Evolutionary conservation across 2,888 invertebrate genomes (phyloP).

Genomic region (Mellilla xanthometata): DNA sequence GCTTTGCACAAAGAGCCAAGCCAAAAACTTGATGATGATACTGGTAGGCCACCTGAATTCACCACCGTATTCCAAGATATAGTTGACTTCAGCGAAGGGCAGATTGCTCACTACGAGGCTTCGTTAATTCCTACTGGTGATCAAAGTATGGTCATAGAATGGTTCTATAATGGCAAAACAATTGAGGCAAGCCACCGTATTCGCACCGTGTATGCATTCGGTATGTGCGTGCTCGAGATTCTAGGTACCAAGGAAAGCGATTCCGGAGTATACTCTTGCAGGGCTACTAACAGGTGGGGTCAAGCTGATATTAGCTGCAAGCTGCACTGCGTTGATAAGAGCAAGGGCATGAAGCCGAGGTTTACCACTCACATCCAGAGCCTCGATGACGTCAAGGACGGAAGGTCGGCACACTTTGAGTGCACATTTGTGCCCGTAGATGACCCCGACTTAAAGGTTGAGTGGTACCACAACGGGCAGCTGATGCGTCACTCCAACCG

Average conservation of each 20-base stretch:
- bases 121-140: slow-evolving; percentile 96
- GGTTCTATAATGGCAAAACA: slow-evolving; percentile 96
- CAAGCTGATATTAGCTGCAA: slow-evolving; percentile 92
- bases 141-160: slow-evolving; percentile 96
- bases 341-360: slow-evolving; percentile 92
- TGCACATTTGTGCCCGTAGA: slow-evolving; percentile 96
- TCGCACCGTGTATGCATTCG: slow-evolving; percentile 97
- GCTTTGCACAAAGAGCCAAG: slow-evolving; percentile 89
- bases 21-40: slow-evolving; percentile 86
- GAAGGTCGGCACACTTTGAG: slow-evolving; percentile 97
- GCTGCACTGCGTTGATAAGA: slow-evolving; percentile 91
- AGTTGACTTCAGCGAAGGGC: slow-evolving; percentile 94
- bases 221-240: slow-evolving; percentile 98
- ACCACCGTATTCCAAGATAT: slow-evolving; percentile 93
- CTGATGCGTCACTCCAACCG: slow-evolving; percentile 94
- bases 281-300: slow-evolving; percentile 95
- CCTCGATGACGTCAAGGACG: slow-evolving; percentile 93
- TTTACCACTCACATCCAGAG: slow-evolving; percentile 95
- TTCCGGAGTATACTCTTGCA: slow-evolving; percentile 93
- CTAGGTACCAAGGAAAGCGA: slow-evolving; percentile 96
- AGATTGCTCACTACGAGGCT: slow-evolving; percentile 98
- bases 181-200: slow-evolving; percentile 94
- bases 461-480: slow-evolving; percentile 98
- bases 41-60: slow-evolving; percentile 93
- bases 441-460: slow-evolving; percentile 96